Evolutionary conservation across 2,888 invertebrate genomes (phyloP), one percentile per base, ranked within the genome.

Genomic region (Caenorhabditis imperialis): DNA sequence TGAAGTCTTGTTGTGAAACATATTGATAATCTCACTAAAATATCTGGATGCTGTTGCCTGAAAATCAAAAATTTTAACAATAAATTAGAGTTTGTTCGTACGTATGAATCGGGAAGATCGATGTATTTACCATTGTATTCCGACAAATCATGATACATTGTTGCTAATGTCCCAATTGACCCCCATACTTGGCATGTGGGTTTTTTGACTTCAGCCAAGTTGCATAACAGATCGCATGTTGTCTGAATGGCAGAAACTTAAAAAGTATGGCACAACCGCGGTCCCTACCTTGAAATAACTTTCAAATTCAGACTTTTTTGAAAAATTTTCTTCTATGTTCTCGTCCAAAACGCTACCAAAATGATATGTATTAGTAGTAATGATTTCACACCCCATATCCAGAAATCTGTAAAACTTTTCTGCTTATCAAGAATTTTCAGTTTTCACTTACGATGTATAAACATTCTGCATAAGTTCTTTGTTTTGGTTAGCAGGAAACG

Each of bases 331-430:
- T 2, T 37, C n/a, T 14, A 63, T 6, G 8, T 18, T 25, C 16
- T 7, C 16, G 20, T 69, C 51, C 20, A 75, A 22, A 5, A 58
- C 54, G 14, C 63, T 75, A 3, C 70, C 75, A 70, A 33, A 63
- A 22, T 75, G 75, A 55, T 75, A 75, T 2, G 75, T 75, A 18
- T 75, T 75, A 4, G 70, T 75, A 7, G 75, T 75, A 0, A 70
- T 50, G 6, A 30, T 12, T 10, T 70, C 58, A 3, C 55, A 45
- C 5, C 45, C 44, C 3, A 54, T 8, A 7, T 54, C 37, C 22
- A 55, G 18, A 40, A 48, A 67, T 3, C 74, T 74, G 33, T 12
- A 62, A 33, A 47, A 18, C 22, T 40, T 20, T 8, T 16, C 14
- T 42, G 42, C 12, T 30, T 42, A 12, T 10, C 12, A 22, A 4